These are phyloP conservation scores for Lypha dubia DNA, from an alignment of 2,888 invertebrate genomes.

Conservation along the genomic window DNA sequence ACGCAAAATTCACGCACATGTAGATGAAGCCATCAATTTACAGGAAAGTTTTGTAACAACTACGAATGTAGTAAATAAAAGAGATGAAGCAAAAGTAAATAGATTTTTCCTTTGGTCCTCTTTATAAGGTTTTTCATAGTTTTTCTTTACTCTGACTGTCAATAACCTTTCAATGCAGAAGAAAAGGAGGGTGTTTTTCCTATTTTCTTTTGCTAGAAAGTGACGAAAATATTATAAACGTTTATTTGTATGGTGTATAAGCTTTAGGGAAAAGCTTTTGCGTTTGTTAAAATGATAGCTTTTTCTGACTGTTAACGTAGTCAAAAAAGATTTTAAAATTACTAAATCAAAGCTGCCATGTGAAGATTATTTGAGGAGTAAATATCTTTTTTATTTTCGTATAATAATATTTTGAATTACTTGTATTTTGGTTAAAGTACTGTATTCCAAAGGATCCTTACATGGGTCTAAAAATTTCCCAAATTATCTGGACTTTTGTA, in stretches of 20 bases:
- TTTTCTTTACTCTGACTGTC: slow-evolving; percentile 52
- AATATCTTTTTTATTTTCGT: no score
- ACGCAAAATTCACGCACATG: slow-evolving; percentile 43
- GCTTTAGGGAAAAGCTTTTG: slow-evolving; percentile 32
- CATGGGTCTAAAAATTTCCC: no score
- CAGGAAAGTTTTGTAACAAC: slow-evolving; percentile 39
- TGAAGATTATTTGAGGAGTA: not conserved
- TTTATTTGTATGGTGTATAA: slow-evolving; percentile 7
- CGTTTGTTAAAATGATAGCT: not conserved
- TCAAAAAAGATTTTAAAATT: not conserved
- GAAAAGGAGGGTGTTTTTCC: slow-evolving; percentile 61
- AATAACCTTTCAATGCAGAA: slow-evolving; percentile 68
- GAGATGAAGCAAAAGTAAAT: slow-evolving; percentile 31
- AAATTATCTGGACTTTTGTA: no score
- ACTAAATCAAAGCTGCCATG: slow-evolving; percentile 4
- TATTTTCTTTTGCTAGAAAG: slow-evolving; percentile 27
- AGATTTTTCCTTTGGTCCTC: slow-evolving; percentile 31
- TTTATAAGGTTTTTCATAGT: slow-evolving; percentile 31
- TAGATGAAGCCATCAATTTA: slow-evolving; percentile 42
- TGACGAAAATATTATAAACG: slow-evolving; percentile 19
- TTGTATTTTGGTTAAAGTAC: no score
- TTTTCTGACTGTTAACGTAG: slow-evolving; percentile 26
- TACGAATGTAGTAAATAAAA: slow-evolving; percentile 46
- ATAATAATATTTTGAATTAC: no score
- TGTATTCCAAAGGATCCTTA: no score